Conservation (phyloP, 2,113 vertebrate species). For the Aplodontia rufa region DNA sequence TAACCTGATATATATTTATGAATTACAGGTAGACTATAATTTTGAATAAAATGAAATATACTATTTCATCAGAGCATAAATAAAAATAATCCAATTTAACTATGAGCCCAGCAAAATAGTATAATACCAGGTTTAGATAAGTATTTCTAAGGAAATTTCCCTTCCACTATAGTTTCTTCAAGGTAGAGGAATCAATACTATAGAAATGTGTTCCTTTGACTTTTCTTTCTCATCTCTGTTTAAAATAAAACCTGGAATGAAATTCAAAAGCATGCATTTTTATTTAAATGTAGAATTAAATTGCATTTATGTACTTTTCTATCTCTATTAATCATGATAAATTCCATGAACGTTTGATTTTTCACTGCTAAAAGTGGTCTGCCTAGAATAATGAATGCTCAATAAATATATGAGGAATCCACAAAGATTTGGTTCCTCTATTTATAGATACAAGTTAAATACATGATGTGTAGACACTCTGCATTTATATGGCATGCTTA, state of each 20-base stretch:
- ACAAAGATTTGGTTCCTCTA: background rate
- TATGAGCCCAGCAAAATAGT: background rate
- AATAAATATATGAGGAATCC: background rate
- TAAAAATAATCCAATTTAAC: background rate
- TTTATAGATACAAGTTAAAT: constrained; percentile 7
- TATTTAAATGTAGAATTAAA: background rate
- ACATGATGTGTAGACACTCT: background rate
- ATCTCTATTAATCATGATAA: background rate
- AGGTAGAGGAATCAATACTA: background rate
- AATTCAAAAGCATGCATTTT: background rate
- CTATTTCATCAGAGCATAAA: background rate
- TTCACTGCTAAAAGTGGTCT: background rate
- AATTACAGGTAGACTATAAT: background rate
- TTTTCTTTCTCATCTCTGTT: background rate
- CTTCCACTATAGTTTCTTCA: background rate
- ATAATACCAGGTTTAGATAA: background rate
- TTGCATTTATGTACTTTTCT: background rate
- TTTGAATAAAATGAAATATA: background rate
- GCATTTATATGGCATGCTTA: background rate
- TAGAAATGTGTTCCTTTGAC: background rate
- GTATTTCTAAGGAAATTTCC: background rate
- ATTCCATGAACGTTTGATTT: background rate
- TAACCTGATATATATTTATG: background rate
- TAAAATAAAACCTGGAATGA: background rate
- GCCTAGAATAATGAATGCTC: background rate